Evolutionary conservation across 2,797 vertebrate species (phyloP).

Genomic region (Cyclura pinguis): DNA sequence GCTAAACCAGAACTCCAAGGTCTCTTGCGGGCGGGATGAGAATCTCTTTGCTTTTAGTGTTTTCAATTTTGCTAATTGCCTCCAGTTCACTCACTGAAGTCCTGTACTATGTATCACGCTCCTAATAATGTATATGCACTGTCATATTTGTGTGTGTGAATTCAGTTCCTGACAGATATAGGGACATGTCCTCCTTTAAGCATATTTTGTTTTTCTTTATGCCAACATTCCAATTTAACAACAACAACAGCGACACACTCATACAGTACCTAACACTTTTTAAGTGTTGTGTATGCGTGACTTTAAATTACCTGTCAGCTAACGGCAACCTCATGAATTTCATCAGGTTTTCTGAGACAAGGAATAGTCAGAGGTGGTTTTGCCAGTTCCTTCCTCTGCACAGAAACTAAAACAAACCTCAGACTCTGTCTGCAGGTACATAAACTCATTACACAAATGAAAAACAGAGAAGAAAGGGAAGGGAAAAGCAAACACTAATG

Average conservation of each 20-base stretch:
- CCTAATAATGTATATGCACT: no score
- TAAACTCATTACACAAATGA: not conserved
- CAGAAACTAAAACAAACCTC: not conserved
- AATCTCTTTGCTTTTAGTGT: no score
- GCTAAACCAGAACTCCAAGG: no score
- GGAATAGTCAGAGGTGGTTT: no score
- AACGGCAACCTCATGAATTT: no score
- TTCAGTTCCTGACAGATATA: not conserved
- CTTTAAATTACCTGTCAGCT: not conserved
- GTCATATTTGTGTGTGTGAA: no score
- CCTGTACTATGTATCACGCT: no score
- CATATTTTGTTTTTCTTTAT: not conserved
- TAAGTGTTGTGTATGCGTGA: not conserved
- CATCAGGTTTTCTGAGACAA: no score
- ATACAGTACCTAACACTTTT: not conserved
- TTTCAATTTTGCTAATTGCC: no score
- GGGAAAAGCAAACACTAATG: not conserved
- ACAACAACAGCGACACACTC: not conserved
- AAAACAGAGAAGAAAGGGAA: not conserved
- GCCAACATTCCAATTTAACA: not conserved
- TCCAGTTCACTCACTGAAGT: no score
- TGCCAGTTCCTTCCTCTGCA: no score
- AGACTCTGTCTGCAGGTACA: not conserved
- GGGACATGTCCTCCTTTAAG: not conserved
- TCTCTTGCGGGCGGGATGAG: no score